A percentile compares a stretch with the other conserved stretches of the same genome.
These are phyloP conservation scores for Muntiacus reevesi DNA, from an alignment of 2,113 vertebrate species.

Conservation along the genomic window DNA sequence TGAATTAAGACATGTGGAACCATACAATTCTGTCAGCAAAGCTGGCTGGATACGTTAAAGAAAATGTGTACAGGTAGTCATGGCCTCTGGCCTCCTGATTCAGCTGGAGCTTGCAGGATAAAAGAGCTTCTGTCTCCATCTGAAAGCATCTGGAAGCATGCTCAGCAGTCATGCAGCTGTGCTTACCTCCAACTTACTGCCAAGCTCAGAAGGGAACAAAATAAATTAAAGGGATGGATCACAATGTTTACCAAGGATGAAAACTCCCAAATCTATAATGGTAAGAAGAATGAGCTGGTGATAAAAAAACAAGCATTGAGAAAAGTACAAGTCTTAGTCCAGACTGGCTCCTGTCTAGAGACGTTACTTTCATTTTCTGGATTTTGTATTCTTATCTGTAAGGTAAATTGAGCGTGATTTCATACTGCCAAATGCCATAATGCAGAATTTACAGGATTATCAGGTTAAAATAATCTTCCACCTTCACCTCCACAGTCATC, in stretches of 20 bases:
- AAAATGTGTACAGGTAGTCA: conserved; percentile 63
- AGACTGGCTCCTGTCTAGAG: neutral
- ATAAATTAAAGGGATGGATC: conserved; percentile 67
- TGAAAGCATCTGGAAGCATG: conserved; percentile 63
- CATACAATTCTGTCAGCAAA: conserved; percentile 44
- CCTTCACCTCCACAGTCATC: neutral
- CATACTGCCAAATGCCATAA: neutral
- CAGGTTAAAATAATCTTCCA: neutral
- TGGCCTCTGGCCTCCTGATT: conserved; percentile 64
- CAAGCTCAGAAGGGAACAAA: conserved; percentile 64
- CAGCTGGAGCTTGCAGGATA: conserved; percentile 51
- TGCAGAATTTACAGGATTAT: neutral
- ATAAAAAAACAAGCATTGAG: neutral
- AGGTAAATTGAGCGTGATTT: neutral
- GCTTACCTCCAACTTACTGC: conserved; percentile 66
- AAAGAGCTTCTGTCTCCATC: conserved; percentile 63
- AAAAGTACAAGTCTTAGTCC: neutral
- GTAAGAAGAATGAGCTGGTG: neutral
- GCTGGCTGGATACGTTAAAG: conserved; percentile 44
- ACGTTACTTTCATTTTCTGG: neutral
- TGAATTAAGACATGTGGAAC: conserved; percentile 36
- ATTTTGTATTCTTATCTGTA: conserved; percentile 20
- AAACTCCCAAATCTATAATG: conserved; percentile 30
- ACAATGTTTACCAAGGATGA: conserved; percentile 51
- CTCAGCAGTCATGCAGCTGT: conserved; percentile 68